These are phyloP conservation scores for Coreoperca whiteheadi DNA, from an alignment of 2,113 vertebrate species.

Conservation along the genomic window DNA sequence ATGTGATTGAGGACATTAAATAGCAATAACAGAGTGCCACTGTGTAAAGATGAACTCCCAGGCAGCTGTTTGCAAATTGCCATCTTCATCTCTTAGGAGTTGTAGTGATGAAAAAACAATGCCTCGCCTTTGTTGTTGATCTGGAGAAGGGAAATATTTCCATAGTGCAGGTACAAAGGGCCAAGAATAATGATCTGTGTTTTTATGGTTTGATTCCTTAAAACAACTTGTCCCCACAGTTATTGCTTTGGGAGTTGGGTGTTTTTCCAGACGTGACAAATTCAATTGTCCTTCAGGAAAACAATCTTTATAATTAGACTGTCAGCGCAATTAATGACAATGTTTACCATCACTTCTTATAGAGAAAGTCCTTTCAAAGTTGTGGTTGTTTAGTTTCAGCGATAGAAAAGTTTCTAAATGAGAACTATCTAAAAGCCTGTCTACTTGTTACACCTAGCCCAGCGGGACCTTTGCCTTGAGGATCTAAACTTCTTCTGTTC, in stretches of 20 bases:
- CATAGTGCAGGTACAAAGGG: slow-evolving; percentile 23
- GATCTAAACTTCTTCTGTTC: slow-evolving; percentile 33
- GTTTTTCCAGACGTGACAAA: slow-evolving; percentile 58
- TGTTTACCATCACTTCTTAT: slow-evolving; percentile 41
- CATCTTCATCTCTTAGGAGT: slow-evolving; percentile 31
- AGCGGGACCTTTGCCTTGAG: background rate
- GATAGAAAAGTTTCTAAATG: slow-evolving; percentile 17
- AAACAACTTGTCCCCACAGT: slow-evolving; percentile 20
- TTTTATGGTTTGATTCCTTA: slow-evolving; percentile 13
- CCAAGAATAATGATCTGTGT: slow-evolving; percentile 53
- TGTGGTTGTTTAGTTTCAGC: slow-evolving; percentile 15
- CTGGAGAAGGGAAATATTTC: slow-evolving; percentile 26
- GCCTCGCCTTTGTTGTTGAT: slow-evolving; percentile 38
- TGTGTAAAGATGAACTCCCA: slow-evolving; percentile 52
- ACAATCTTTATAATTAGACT: slow-evolving; percentile 63
- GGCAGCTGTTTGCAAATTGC: slow-evolving; percentile 39
- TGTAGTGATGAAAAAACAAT: slow-evolving; percentile 30
- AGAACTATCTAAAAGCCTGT: background rate
- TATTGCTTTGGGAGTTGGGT: slow-evolving; percentile 45
- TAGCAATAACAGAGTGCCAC: slow-evolving; percentile 48
- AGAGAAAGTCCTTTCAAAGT: slow-evolving; percentile 52
- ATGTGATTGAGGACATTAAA: slow-evolving; percentile 73
- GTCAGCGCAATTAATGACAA: slow-evolving; percentile 65
- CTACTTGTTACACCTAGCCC: background rate
- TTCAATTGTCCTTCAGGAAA: slow-evolving; percentile 67